Percentiles rank a stretch among this genome's conserved stretches.
Conservation (phyloP, 1,140 invertebrate species). For the Hesperophylax magnus region DNA sequence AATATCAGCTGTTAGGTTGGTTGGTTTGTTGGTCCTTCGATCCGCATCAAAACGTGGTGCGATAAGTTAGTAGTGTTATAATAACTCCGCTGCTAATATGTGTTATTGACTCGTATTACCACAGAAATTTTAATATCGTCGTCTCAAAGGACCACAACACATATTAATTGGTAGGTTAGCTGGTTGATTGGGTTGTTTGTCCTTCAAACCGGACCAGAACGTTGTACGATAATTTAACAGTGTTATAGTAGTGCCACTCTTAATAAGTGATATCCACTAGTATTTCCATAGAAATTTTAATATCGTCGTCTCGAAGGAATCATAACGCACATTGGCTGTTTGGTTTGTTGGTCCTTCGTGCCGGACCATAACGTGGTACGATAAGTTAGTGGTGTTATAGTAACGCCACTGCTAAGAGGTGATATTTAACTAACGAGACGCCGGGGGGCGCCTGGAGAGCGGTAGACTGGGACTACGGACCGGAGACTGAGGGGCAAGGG, state of each 20-base stretch:
- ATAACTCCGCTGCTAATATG: no score
- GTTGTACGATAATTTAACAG: no score
- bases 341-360: not conserved
- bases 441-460: constrained; percentile 42
- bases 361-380: not conserved
- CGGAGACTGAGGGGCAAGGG: not conserved
- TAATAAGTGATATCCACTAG: not conserved
- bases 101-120: not conserved
- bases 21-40: no score
- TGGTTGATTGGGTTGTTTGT: not conserved
- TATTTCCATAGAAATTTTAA: not conserved
- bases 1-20: no score
- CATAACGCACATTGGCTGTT: not conserved
- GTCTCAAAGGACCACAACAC: not conserved
- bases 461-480: not conserved
- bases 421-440: constrained; percentile 55
- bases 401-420: constrained; percentile 46
- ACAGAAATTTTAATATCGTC: not conserved
- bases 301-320: not conserved
- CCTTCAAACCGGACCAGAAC: not conserved
- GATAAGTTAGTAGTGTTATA: no score
- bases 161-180: not conserved
- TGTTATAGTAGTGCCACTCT: not conserved
- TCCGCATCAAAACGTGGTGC: no score
- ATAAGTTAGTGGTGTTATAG: constrained; percentile 15